phyloP scores from a whole-genome alignment of 2,888 invertebrate species.

The Hyposoter dolosus region DNA sequence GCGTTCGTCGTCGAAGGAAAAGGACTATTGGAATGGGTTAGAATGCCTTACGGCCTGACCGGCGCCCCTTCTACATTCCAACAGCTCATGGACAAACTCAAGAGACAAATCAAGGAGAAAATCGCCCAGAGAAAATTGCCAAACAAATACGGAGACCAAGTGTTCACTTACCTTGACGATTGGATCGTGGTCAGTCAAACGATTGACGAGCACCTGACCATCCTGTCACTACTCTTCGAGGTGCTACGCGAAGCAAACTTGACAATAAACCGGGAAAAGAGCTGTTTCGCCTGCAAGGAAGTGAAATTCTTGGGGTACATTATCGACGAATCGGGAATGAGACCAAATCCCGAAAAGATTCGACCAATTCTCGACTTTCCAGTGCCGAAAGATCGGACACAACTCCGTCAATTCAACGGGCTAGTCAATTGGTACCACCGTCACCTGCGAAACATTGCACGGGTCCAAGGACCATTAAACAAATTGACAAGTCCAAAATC shows the following conservation, averaged over 20 bases:
- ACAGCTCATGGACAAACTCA: constrained; percentile 55
- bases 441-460: constrained; percentile 56
- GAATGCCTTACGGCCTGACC: constrained; percentile 67
- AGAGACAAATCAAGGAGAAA: constrained; percentile 37
- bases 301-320: constrained; percentile 61
- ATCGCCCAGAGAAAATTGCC: constrained; percentile 24
- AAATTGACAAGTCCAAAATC: constrained; percentile 59
- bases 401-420: constrained; percentile 61
- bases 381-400: constrained; percentile 42
- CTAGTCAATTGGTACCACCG: constrained; percentile 67
- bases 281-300: constrained; percentile 59
- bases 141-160: constrained; percentile 46
- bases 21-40: constrained; percentile 51
- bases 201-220: constrained; percentile 55
- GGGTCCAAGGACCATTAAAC: constrained; percentile 55
- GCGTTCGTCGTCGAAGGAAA: constrained; percentile 62
- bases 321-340: constrained; percentile 61
- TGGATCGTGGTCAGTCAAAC: constrained; percentile 49
- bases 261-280: constrained; percentile 59
- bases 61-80: constrained; percentile 65
- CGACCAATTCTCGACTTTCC: constrained; percentile 60
- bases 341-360: constrained; percentile 64
- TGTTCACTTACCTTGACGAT: constrained; percentile 62
- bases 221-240: constrained; percentile 52
- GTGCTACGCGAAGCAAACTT: constrained; percentile 52